Evolutionary conservation across 2,797 vertebrate species (phyloP).

Genomic region (Trichosurus vulpecula): DNA sequence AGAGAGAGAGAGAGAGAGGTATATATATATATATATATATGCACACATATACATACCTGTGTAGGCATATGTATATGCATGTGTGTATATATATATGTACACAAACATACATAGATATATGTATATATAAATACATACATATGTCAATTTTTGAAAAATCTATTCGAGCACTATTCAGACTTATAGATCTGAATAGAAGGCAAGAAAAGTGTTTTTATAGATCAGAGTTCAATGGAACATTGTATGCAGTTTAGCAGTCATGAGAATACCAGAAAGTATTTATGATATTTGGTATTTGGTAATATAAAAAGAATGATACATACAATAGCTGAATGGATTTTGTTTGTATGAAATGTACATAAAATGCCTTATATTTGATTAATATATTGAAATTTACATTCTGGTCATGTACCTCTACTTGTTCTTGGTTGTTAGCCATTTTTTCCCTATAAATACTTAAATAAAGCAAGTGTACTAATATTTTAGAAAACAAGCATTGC

Average conservation of each 20-base stretch:
- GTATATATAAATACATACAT: too few relatives aligned
- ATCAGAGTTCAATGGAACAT: conserved; percentile 22
- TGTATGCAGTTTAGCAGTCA: background rate
- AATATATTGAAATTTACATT: background rate
- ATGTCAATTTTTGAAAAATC: background rate
- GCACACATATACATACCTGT: too few relatives aligned
- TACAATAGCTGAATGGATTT: background rate
- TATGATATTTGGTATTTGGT: conserved; percentile 10
- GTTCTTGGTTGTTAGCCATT: conserved; percentile 7
- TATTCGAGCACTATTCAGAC: background rate
- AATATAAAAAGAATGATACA: background rate
- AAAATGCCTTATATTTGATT: background rate
- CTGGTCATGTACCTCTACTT: background rate
- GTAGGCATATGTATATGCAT: too few relatives aligned
- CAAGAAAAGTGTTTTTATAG: background rate
- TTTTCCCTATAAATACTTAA: conserved; percentile 14
- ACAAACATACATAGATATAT: too few relatives aligned
- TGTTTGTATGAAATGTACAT: background rate
- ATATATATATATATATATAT: too few relatives aligned
- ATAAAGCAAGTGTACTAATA: background rate
- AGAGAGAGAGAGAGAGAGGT: too few relatives aligned
- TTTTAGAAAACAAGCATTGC: background rate
- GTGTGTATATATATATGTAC: too few relatives aligned
- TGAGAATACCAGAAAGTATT: conserved; percentile 29
- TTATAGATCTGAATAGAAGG: conserved; percentile 24